Base-by-base conservation (phyloP, 1,140 invertebrate genomes). In the Euschistus heros region DNA sequence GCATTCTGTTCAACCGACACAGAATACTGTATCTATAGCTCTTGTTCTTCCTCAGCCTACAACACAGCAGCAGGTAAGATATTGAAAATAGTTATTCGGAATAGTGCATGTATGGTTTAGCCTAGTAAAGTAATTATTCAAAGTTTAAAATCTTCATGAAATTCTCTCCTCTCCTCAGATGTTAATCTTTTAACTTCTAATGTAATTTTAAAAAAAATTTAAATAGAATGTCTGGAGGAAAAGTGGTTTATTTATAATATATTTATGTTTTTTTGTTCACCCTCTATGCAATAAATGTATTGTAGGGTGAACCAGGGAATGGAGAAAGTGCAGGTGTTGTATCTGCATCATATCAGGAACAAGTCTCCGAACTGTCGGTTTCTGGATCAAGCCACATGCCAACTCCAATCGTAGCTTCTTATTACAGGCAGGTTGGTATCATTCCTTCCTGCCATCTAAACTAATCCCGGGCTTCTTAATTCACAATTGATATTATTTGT, bases 1-100 rank as follows among this genome's bases (percentile, higher is more conserved):
- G 8, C 64, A 65, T 17, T 50, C 46, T 20, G 63, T 52, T 6
- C 60, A 47, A 7, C 59, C 63, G 8, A 67, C 66, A 37, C 67
- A 68, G 55, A 63, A 68, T 22, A 57, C 18, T 24, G 65, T 65
- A 3, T 63, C 67, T 57, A 66, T 68, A 42, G 69, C 69, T 54
- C 63, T 68, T 17, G 69, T 70, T 3, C 52, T 70, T 24, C 69
- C 69, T 2, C 69, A 70, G 59, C 67, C 67, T 14, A 62, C 66
- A 7, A 20, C 67, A 7, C 66, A 64, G 20, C 63, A 62, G 20
- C 66, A 67, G 66, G 66, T 67, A 55, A 57, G 10, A 18, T 50
- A 50, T 50, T 13, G 1, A 18, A 18, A 10, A 37, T 20, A 22
- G n/a, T 2, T 47, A 15, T 5, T 47, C 3, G 14, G 18, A 4